phyloP scores from a whole-genome alignment of 2,888 invertebrate genomes.

The Cryptus viduatorius region DNA sequence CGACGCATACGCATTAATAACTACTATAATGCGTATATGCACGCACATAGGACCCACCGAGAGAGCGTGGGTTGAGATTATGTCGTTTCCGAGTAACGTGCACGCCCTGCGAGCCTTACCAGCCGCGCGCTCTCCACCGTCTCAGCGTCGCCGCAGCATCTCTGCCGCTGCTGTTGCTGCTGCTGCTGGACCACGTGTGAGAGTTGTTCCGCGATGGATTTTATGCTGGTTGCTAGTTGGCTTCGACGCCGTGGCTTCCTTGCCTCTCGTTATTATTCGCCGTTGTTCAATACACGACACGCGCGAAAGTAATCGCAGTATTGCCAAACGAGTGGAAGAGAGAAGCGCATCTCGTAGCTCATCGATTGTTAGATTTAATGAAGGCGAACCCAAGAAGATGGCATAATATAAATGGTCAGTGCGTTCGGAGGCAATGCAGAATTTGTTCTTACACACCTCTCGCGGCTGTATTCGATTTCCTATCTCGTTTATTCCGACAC shows the following conservation, averaged over 20 bases:
- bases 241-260: conserved; percentile 32
- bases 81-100: conserved; percentile 80
- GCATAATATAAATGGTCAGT: conserved; percentile 35
- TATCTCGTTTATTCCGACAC: conserved; percentile 1
- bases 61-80: conserved; percentile 75
- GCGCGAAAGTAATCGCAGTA: conserved; percentile 8
- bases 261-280: conserved; percentile 45
- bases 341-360: conserved; percentile 12
- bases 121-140: neutral
- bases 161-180: neutral
- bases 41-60: conserved; percentile 30
- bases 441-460: neutral
- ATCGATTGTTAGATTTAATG: conserved; percentile 59
- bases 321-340: too few relatives aligned
- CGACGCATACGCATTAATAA: conserved; percentile 59
- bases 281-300: neutral
- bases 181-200: conserved; percentile 66
- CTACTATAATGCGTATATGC: conserved; percentile 37
- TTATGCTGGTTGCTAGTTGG: conserved; percentile 59
- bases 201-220: conserved; percentile 53
- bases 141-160: conserved; percentile 1
- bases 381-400: conserved; percentile 34
- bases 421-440: neutral
- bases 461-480: conserved; percentile 32
- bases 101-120: conserved; percentile 63